Evolutionary conservation across 2,797 vertebrate species (phyloP), one percentile per base, ranked within the genome.

Genomic region (Caiman crocodilus): DNA sequence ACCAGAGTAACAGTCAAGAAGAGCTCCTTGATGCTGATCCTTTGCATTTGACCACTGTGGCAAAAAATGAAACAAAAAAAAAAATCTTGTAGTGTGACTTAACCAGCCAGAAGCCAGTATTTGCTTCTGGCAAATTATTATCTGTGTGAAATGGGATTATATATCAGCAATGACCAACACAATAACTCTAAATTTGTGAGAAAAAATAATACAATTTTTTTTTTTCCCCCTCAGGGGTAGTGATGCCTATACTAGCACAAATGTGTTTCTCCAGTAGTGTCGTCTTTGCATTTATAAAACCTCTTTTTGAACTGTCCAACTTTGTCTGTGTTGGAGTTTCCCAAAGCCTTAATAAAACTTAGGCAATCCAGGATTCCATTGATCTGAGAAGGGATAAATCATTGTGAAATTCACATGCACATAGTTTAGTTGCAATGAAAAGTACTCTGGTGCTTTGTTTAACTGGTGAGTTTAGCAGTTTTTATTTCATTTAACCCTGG

Each of bases 321-420:
- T 3, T 0, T 63, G 7, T 23, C 14, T 79, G 7, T 75, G 81
- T 79, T 32, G 26, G 6, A 32, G n/a, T 13, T 92, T 90, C 78
- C 67, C 55, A 67, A 85, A 77, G 16, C 12, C n/a, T 65, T 30
- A 0, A 0, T 0, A 0, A 58, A 77, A 18, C 75, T 77, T 12
- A 71, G 75, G 28, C 56, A 10, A 1, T 79, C 74, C 55, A 74
- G 58, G 2, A 23, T 42, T 75, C 59, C 55, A 3, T 65, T 6
- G 77, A 32, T 67, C 76, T 71, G 81, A 7, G 8, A 42, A 4
- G 57, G n/a, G 60, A 84, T 75, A 73, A 83, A 2, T 18, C 32
- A 28, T 59, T 74, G 16, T 74, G 74, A 11, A 2, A 71, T 30
- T 76, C 28, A 56, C 13, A 11, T 6, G 0, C 1, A 0, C 1